Percentiles rank a stretch among this genome's conserved stretches.
These are phyloP conservation scores for Sinelater perroti DNA, from an alignment of 2,888 invertebrate species.

Conservation along the genomic window DNA sequence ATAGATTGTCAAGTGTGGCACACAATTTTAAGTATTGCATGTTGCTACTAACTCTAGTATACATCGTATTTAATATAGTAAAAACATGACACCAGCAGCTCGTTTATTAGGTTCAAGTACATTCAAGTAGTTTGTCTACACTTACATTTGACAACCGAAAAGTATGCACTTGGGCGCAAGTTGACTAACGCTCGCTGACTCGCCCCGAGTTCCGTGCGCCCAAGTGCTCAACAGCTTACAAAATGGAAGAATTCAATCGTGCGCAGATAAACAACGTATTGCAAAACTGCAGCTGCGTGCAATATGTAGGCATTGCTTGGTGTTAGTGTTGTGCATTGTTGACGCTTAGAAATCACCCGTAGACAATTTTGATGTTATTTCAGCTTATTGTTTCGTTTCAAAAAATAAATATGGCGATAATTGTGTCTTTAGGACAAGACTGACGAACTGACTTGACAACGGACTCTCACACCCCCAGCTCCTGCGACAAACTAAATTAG, in stretches of 20 bases:
- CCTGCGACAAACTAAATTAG: too few relatives aligned
- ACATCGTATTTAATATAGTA: conserved; percentile 19
- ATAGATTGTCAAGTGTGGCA: conserved; percentile 45
- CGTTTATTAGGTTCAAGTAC: conserved; percentile 26
- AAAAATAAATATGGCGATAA: too few relatives aligned
- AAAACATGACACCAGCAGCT: conserved; percentile 30
- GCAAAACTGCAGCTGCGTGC: not conserved
- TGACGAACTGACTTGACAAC: too few relatives aligned
- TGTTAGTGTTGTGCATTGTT: conserved; percentile 11
- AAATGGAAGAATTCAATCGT: conserved; percentile 35
- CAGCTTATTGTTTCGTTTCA: too few relatives aligned
- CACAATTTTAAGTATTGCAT: conserved; percentile 37
- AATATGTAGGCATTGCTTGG: conserved; percentile 15
- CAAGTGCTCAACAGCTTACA: conserved; percentile 29
- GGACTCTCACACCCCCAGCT: too few relatives aligned
- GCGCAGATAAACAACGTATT: conserved; percentile 35
- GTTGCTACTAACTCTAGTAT: conserved; percentile 23
- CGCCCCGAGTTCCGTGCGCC: conserved; percentile 5
- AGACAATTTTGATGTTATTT: too few relatives aligned
- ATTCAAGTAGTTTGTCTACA: conserved; percentile 15
- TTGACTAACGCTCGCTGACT: conserved; percentile 15
- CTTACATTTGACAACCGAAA: conserved; percentile 9
- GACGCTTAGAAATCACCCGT: too few relatives aligned
- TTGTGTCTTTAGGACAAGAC: too few relatives aligned
- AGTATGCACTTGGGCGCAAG: conserved; percentile 23